Percentiles rank a stretch among this genome's conserved stretches.
phyloP scores from a whole-genome alignment of 2,888 invertebrate species.

The Zonitis immaculata region DNA sequence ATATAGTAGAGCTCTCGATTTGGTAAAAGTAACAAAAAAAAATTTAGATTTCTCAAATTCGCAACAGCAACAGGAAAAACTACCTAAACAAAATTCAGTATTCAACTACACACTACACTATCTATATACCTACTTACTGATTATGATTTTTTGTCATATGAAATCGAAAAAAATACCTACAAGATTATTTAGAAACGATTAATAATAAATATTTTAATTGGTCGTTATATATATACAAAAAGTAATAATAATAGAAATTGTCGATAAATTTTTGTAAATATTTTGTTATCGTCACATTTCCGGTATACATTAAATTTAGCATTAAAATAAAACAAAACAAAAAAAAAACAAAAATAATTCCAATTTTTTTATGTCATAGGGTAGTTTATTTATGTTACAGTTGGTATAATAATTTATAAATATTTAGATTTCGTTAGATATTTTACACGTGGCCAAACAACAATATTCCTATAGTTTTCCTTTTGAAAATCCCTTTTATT shows the following conservation, averaged over 20 bases:
- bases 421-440: background rate
- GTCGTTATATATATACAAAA: conserved; percentile 12
- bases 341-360: conserved; percentile 12
- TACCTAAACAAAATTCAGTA: too few relatives aligned
- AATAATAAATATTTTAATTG: conserved; percentile 21
- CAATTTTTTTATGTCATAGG: conserved; percentile 4
- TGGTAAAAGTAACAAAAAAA: too few relatives aligned
- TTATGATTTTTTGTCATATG: too few relatives aligned
- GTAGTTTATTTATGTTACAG: conserved; percentile 15
- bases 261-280: conserved; percentile 21
- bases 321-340: too few relatives aligned
- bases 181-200: conserved; percentile 18
- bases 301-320: conserved; percentile 20
- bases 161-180: background rate
- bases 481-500: too few relatives aligned
- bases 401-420: conserved; percentile 13
- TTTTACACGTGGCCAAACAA: background rate
- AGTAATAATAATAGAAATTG: conserved; percentile 15
- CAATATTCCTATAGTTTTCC: background rate
- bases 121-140: too few relatives aligned
- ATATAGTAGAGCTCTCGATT: too few relatives aligned
- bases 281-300: conserved; percentile 20
- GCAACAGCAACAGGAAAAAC: too few relatives aligned
- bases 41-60: too few relatives aligned
- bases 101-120: too few relatives aligned